Conservation (phyloP, 2,888 invertebrate species). For the Eulithis prunata region DNA sequence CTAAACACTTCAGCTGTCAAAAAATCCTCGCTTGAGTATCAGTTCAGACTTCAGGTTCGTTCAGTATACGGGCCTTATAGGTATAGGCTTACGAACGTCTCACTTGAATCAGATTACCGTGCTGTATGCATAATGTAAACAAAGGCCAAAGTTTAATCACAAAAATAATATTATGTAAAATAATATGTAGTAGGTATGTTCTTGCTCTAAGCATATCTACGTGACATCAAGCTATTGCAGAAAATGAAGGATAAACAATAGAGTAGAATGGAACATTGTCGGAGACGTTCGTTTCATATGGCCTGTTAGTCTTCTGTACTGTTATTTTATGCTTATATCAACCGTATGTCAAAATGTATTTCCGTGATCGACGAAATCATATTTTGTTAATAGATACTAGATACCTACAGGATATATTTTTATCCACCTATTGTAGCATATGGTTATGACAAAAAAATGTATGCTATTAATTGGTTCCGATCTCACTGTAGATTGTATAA, state of each 20-base stretch:
- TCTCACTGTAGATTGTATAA: background rate
- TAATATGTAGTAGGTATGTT: too few relatives aligned
- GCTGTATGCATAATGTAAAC: constrained; percentile 3
- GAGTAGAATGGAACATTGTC: too few relatives aligned
- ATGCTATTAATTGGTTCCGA: background rate
- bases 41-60: too few relatives aligned
- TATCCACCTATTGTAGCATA: background rate
- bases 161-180: constrained; percentile 4
- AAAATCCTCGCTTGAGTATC: too few relatives aligned
- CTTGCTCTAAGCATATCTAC: background rate
- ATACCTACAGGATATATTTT: background rate
- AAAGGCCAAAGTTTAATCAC: constrained; percentile 4
- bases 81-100: background rate
- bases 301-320: too few relatives aligned
- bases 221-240: background rate
- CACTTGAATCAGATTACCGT: background rate
- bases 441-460: background rate
- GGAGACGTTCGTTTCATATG: too few relatives aligned
- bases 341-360: background rate
- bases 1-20: too few relatives aligned
- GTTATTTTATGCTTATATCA: too few relatives aligned
- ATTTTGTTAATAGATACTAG: background rate
- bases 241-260: background rate
- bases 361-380: background rate
- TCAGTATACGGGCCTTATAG: too few relatives aligned